These are phyloP conservation scores for Glaucomys volans DNA, from an alignment of 2,113 vertebrate species.

Conservation along the genomic window DNA sequence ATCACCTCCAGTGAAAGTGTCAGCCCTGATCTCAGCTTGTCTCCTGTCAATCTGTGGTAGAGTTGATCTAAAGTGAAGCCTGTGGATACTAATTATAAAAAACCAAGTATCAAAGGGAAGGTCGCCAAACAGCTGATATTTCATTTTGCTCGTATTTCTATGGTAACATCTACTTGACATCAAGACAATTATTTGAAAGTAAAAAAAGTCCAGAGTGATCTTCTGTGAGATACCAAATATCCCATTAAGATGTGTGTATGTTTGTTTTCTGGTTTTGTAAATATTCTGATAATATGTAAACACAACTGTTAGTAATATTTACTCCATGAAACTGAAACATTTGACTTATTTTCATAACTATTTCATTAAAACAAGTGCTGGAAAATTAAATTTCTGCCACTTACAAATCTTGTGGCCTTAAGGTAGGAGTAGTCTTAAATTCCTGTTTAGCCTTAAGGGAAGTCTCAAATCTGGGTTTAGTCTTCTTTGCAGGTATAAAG, in stretches of 20 bases:
- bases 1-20: not conserved
- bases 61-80: not conserved
- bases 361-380: not conserved
- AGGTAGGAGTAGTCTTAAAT: not conserved
- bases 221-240: not conserved
- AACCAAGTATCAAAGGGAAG: slow-evolving; percentile 1
- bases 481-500: not conserved
- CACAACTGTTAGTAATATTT: not conserved
- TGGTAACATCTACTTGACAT: not conserved
- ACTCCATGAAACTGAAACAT: not conserved
- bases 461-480: not conserved
- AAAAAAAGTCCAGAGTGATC: not conserved
- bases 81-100: not conserved
- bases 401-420: not conserved
- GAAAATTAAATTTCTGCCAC: slow-evolving; percentile 9
- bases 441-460: not conserved
- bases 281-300: not conserved
- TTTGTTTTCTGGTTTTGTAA: not conserved
- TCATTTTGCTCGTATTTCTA: not conserved
- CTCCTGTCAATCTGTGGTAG: not conserved
- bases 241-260: not conserved
- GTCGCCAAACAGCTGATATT: not conserved
- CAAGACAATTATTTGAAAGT: not conserved
- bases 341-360: slow-evolving; percentile 25
- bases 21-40: not conserved